Percentiles rank a stretch among this genome's conserved stretches.
Evolutionary conservation across 2,888 invertebrate genomes (phyloP).

Genomic region (Sussaba pulchella): DNA sequence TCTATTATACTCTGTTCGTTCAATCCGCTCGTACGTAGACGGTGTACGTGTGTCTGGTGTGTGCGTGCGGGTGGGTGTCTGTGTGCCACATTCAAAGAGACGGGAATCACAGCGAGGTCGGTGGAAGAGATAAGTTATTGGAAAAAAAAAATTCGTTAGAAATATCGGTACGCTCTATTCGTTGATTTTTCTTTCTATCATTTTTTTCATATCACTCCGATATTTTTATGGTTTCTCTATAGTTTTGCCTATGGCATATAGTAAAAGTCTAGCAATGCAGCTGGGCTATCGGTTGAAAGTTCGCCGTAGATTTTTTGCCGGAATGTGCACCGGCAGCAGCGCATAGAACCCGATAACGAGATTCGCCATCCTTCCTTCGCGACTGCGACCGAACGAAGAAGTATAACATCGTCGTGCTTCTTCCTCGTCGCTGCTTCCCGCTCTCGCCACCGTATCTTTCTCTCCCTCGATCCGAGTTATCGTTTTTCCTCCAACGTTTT

Average conservation of each 20-base stretch:
- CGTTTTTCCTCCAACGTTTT: slow-evolving; percentile 51
- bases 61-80: slow-evolving; percentile 15
- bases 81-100: slow-evolving; percentile 22
- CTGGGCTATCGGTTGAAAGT: slow-evolving; percentile 49
- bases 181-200: slow-evolving; percentile 5
- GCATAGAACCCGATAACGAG: slow-evolving; percentile 66
- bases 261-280: slow-evolving; percentile 15
- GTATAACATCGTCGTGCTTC: slow-evolving; percentile 66
- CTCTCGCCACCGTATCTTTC: slow-evolving; percentile 34
- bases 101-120: slow-evolving; percentile 2
- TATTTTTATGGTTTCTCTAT: slow-evolving; percentile 16
- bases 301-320: slow-evolving; percentile 42
- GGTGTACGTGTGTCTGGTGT: slow-evolving; percentile 23
- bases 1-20: slow-evolving; percentile 22
- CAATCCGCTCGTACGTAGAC: slow-evolving; percentile 16
- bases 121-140: slow-evolving; percentile 26
- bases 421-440: slow-evolving; percentile 22
- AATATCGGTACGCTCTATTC: slow-evolving; percentile 9
- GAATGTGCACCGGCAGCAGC: slow-evolving; percentile 40
- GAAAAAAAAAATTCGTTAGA: slow-evolving; percentile 34
- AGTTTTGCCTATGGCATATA: background rate
- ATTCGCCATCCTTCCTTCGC: slow-evolving; percentile 62
- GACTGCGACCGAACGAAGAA: slow-evolving; percentile 69
- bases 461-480: slow-evolving; percentile 52
- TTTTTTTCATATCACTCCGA: slow-evolving; percentile 25